Conservation (phyloP, 1,140 invertebrate species). For the Thaumetopoea pityocampa region DNA sequence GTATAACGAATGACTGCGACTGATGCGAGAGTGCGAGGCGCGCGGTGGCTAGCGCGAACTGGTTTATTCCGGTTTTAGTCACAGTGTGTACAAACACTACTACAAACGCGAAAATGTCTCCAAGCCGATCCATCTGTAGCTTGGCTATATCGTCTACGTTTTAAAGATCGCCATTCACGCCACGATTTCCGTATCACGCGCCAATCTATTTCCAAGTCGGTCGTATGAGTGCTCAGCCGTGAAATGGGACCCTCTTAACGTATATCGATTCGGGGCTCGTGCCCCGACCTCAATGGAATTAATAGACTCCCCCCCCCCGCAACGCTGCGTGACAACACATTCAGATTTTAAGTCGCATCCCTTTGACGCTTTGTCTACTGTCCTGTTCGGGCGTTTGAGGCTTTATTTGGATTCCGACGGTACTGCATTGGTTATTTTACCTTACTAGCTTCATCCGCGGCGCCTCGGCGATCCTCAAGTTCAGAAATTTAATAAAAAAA, state of each 20-base stretch:
- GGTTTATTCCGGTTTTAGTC: too few species aligned
- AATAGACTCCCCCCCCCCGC: conserved; percentile 29
- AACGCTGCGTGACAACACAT: conserved; percentile 18
- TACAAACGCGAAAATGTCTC: background rate
- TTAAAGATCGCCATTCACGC: conserved; percentile 7
- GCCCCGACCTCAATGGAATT: conserved; percentile 34
- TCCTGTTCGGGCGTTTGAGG: conserved; percentile 1
- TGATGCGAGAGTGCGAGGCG: too few species aligned
- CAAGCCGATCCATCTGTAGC: too few species aligned
- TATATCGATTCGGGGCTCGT: conserved; percentile 32
- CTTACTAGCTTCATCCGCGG: too few species aligned
- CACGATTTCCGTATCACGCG: conserved; percentile 18
- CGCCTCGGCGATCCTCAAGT: too few species aligned
- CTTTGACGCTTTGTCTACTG: conserved; percentile 11
- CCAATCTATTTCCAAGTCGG: conserved; percentile 21
- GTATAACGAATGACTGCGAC: too few species aligned
- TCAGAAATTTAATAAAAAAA: too few species aligned
- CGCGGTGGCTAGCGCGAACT: too few species aligned
- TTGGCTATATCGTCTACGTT: conserved; percentile 5
- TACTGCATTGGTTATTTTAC: too few species aligned
- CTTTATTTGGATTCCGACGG: background rate
- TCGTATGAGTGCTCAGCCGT: conserved; percentile 31
- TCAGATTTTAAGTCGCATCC: conserved; percentile 8
- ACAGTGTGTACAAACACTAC: background rate
- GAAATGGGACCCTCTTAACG: conserved; percentile 40